These are phyloP conservation scores for Hirudo medicinalis DNA, from an alignment of 1,140 invertebrate genomes.

Conservation along the genomic window DNA sequence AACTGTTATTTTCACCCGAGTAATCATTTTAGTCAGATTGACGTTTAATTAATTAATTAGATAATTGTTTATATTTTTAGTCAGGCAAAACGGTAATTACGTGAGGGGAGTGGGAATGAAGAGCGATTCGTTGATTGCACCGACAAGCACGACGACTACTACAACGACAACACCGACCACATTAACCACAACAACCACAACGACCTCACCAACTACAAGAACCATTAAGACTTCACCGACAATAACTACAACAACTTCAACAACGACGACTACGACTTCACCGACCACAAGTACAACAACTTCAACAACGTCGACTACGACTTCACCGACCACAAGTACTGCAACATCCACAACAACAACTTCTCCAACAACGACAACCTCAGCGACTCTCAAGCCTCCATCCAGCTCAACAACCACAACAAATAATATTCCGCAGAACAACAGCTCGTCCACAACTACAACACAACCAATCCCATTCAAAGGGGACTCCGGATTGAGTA, in stretches of 20 bases:
- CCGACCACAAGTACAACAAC: background rate
- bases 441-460: no score
- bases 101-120: no score
- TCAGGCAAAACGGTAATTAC: no score
- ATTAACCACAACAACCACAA: background rate
- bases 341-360: constrained; percentile 7
- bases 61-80: no score
- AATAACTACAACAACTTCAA: background rate
- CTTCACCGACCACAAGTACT: background rate
- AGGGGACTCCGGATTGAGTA: no score
- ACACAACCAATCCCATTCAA: no score
- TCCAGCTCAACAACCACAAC: background rate
- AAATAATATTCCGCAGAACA: no score
- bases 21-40: no score
- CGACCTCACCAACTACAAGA: background rate
- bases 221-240: background rate
- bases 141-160: background rate
- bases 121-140: no score
- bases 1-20: no score
- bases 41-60: no score
- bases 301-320: background rate
- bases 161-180: background rate
- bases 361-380: background rate
- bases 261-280: background rate
- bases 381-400: background rate